Evolutionary conservation across 37 sponge, comb jelly and placozoan genomes (phyloP).

Genomic region (Geodia barretti): DNA sequence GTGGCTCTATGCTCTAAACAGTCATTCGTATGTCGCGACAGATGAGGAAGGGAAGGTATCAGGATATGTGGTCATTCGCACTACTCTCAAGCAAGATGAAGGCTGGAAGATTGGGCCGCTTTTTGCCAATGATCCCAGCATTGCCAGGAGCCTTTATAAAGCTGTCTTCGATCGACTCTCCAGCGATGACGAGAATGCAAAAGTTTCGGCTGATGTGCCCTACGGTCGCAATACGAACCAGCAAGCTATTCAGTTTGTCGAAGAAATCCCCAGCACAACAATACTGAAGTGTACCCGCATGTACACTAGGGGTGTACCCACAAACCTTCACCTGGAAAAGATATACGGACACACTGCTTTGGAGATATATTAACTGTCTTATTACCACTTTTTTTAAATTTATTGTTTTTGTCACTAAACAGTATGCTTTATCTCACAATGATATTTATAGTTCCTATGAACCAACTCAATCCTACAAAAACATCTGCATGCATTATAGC

Average conservation of each 20-base stretch:
- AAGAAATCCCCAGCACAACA: neutral
- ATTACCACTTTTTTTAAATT: too few species aligned
- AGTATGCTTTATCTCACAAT: too few species aligned
- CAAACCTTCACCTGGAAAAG: neutral
- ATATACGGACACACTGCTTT: neutral
- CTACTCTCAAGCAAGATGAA: neutral
- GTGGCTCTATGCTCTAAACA: neutral
- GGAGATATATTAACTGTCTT: neutral
- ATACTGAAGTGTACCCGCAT: neutral
- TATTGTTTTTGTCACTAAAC: too few species aligned
- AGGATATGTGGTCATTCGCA: constrained; percentile 8
- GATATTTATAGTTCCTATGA: too few species aligned
- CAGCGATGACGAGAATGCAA: neutral
- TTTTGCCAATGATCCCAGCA: constrained; percentile 6
- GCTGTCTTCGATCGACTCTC: neutral
- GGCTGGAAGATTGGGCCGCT: constrained; percentile 9
- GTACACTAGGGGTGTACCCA: constrained; percentile 4
- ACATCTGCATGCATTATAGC: too few species aligned
- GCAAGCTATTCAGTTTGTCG: neutral
- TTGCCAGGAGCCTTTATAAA: constrained; percentile 14
- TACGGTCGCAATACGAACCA: neutral
- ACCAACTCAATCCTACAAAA: too few species aligned
- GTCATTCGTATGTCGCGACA: neutral
- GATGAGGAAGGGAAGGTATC: neutral
- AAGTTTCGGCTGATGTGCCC: neutral